These are phyloP conservation scores for Laspeyria flexula DNA, from an alignment of 2,888 invertebrate genomes.

Conservation along the genomic window DNA sequence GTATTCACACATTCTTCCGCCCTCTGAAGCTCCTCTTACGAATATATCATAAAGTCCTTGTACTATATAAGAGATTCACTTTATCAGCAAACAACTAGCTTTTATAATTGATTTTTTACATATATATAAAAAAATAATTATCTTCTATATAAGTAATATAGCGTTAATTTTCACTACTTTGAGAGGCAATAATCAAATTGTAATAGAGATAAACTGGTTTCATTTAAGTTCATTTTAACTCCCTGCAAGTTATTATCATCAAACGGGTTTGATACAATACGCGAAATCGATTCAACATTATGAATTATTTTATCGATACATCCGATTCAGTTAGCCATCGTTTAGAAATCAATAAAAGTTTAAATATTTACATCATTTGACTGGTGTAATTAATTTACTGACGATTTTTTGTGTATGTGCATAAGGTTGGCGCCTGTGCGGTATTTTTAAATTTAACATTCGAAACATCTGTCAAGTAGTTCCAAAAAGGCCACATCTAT, in stretches of 20 bases:
- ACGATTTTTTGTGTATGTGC: no score
- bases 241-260: conserved; percentile 24
- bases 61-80: no score
- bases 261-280: conserved; percentile 20
- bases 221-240: conserved; percentile 23
- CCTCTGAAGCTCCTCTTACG: no score
- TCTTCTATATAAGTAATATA: conserved; percentile 30
- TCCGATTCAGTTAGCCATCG: conserved; percentile 23
- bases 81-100: no score
- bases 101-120: no score
- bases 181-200: conserved; percentile 10
- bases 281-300: conserved; percentile 19
- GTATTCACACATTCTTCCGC: no score
- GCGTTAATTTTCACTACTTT: conserved; percentile 23
- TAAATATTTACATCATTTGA: background rate
- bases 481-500: no score
- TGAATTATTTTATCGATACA: conserved; percentile 26
- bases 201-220: conserved; percentile 23
- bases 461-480: conserved; percentile 7
- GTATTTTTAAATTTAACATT: background rate
- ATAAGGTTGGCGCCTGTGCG: background rate
- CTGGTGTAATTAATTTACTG: background rate
- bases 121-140: conserved; percentile 13
- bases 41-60: no score
- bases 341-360: no score